Conservation (phyloP, 2,888 invertebrate species). For the Saturnia japonica region DNA sequence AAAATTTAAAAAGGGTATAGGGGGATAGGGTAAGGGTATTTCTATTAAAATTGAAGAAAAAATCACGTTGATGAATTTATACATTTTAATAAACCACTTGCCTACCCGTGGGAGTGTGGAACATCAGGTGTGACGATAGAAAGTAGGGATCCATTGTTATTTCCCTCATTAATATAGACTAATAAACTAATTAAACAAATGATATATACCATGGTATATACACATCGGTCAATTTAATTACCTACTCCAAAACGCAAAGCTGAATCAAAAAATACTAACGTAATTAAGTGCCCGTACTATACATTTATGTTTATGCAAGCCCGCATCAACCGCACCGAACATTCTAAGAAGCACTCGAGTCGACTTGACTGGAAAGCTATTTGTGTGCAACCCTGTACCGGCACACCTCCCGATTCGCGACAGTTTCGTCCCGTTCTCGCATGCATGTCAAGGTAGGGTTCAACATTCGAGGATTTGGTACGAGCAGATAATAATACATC, state of each 20-base stretch:
- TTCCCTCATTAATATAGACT: slow-evolving; percentile 50
- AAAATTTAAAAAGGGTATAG: neutral
- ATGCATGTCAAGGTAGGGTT: slow-evolving; percentile 82
- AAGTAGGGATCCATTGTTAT: slow-evolving; percentile 49
- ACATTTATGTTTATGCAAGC: slow-evolving; percentile 16
- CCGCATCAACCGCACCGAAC: slow-evolving; percentile 45
- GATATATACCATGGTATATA: neutral
- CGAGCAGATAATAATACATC: slow-evolving; percentile 68
- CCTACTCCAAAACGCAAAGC: neutral
- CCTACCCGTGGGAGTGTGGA: slow-evolving; percentile 39
- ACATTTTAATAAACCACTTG: slow-evolving; percentile 40
- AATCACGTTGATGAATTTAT: neutral
- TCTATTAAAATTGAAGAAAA: neutral
- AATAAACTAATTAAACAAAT: neutral
- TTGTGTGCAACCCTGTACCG: slow-evolving; percentile 74
- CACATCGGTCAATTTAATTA: neutral
- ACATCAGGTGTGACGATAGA: slow-evolving; percentile 57
- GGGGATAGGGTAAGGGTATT: neutral
- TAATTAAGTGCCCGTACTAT: slow-evolving; percentile 1
- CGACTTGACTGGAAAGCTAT: slow-evolving; percentile 69
- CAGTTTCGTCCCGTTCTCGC: slow-evolving; percentile 66
- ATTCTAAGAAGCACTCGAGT: slow-evolving; percentile 72
- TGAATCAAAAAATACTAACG: neutral
- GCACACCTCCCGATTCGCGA: slow-evolving; percentile 67
- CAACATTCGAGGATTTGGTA: slow-evolving; percentile 77